phyloP scores from a whole-genome alignment of 2,797 vertebrate genomes.

The Austrolebias charrua region DNA sequence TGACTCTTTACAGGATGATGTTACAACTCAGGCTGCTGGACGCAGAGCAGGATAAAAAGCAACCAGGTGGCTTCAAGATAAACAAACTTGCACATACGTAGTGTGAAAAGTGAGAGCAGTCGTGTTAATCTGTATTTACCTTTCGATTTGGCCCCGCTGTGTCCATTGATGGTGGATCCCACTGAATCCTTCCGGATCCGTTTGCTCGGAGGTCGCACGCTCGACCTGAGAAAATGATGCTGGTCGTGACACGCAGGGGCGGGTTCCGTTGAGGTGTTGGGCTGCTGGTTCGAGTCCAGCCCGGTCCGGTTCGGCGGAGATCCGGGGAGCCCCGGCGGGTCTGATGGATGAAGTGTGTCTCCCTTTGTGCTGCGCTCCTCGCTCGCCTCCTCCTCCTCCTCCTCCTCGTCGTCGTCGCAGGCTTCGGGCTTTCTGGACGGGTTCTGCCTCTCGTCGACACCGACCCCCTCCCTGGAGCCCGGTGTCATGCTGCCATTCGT shows the following conservation, averaged over 20 bases:
- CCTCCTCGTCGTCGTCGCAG: constrained; percentile 89
- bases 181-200: constrained; percentile 93
- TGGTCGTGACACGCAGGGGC: constrained; percentile 89
- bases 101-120: constrained; percentile 13
- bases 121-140: constrained; percentile 74
- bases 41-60: constrained; percentile 8
- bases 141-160: constrained; percentile 87
- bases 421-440: constrained; percentile 89
- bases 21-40: constrained; percentile 34
- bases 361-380: constrained; percentile 94
- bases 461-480: constrained; percentile 90
- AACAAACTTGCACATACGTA: constrained; percentile 23
- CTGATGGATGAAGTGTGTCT: constrained; percentile 83
- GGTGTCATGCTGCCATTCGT: constrained; percentile 91
- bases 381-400: constrained; percentile 86
- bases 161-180: constrained; percentile 83
- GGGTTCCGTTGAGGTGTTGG: constrained; percentile 65
- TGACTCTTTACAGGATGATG: constrained; percentile 12
- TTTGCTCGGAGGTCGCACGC: constrained; percentile 97
- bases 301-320: constrained; percentile 71
- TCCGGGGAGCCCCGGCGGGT: constrained; percentile 75
- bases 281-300: constrained; percentile 57
- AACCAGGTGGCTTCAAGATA: constrained; percentile 18
- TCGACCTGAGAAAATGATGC: constrained; percentile 98
- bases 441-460: constrained; percentile 89